phyloP scores from a whole-genome alignment of 2,113 vertebrate genomes.

The Eurystomus gularis region DNA sequence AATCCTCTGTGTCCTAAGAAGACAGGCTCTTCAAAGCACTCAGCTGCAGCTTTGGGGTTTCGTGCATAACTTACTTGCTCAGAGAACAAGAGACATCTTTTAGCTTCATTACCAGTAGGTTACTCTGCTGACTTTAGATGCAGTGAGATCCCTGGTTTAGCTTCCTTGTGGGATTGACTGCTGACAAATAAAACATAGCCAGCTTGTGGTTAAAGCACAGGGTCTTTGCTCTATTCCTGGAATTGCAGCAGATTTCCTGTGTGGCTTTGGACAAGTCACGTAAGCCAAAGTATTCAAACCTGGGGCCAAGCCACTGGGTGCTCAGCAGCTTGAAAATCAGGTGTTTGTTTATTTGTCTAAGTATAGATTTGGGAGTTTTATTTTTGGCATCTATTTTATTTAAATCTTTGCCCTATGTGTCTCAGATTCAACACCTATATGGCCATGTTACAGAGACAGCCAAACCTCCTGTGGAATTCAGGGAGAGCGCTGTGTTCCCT shows the following conservation, averaged over 20 bases:
- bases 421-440: not conserved
- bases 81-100: not conserved
- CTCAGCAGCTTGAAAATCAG: slow-evolving; percentile 28
- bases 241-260: slow-evolving; percentile 51
- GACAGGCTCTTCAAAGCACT: not conserved
- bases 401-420: not conserved
- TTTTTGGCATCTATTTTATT: not conserved
- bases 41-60: not conserved
- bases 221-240: slow-evolving; percentile 45
- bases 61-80: not conserved
- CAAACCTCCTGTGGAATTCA: fast-evolving
- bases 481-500: not conserved
- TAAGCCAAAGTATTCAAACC: slow-evolving; percentile 15
- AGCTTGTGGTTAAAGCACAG: not conserved
- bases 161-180: slow-evolving; percentile 13
- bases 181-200: not conserved
- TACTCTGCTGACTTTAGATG: not conserved
- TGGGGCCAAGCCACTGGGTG: slow-evolving; percentile 23
- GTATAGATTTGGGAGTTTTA: not conserved
- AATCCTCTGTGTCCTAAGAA: not conserved
- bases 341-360: slow-evolving; percentile 5
- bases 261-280: slow-evolving; percentile 41
- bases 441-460: not conserved
- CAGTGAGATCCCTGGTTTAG: not conserved
- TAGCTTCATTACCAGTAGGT: not conserved